Base-by-base conservation (phyloP, 2,797 vertebrate species). In the Muscicapa striata region DNA sequence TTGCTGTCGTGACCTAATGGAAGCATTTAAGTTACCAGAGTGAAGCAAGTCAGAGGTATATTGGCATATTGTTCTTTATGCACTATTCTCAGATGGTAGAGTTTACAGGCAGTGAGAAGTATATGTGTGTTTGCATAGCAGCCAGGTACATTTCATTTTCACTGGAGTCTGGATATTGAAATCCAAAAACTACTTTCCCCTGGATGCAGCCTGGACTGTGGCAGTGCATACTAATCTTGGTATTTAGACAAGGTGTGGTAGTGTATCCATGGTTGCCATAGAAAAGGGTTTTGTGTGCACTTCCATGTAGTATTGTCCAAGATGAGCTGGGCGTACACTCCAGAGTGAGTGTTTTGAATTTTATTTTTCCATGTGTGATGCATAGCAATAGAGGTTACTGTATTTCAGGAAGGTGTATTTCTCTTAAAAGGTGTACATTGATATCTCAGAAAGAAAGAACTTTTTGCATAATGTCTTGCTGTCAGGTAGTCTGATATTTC, bases 241-340 rank as follows among this genome's bases (percentile, higher is more conserved):
- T 80, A 24, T 80, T 83, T 48, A 61, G n/a, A 8, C 32, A 5
- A 46, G 8, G 15, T 57, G 14, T 52, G 16, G n/a, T 51, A 16
- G 30, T 34, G 7, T 48, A 9, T 48, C 32, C 4, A 2, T 69
- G 15, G 12, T 52, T 30, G 19, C n/a, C 24, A 3, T 17, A 74
- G 32, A 18, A 51, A 15, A 62, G 7, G 55, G 5, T 24, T 67
- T 46, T 63, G 0, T 54, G 6, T 54, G 14, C 5, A 4, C 4
- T 68, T 70, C 1, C 3, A 1, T 23, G 3, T 29, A 4, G 4
- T 58, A 2, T 15, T 32, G 41, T 62, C 51, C 32, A 34, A 7
- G 69, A 43, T 38, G 20, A 67, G 11, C 9, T 40, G 18, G 4
- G 16, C 5, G 3, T 54, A 13, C 3, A 15, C 20, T 38, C 24